A percentile compares a stretch with the other conserved stretches of the same genome.
These are phyloP conservation scores for Resseliella maxima DNA, from an alignment of 2,888 invertebrate species.

Conservation along the genomic window DNA sequence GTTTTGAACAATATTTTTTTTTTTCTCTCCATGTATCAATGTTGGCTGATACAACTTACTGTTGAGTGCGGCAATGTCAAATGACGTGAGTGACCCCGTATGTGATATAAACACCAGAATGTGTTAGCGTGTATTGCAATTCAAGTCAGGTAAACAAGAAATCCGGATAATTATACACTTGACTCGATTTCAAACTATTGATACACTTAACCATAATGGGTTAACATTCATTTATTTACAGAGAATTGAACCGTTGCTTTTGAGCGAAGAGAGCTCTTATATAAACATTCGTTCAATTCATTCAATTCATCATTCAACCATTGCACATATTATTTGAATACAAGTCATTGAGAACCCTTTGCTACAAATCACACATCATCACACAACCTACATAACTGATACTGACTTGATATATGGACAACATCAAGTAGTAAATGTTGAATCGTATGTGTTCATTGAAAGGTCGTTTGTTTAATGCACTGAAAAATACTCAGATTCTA, in stretches of 20 bases:
- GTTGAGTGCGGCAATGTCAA: too few relatives aligned
- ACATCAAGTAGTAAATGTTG: too few relatives aligned
- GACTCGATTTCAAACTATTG: slow-evolving; percentile 42
- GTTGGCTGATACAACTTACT: too few relatives aligned
- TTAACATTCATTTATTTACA: slow-evolving; percentile 5
- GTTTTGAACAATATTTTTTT: neutral
- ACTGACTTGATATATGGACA: neutral
- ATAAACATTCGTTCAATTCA: neutral
- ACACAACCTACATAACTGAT: neutral
- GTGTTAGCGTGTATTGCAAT: neutral
- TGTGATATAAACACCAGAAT: neutral
- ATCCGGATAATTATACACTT: slow-evolving; percentile 51
- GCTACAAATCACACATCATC: neutral
- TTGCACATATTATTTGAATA: slow-evolving; percentile 28
- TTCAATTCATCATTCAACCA: slow-evolving; percentile 21
- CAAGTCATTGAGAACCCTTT: neutral
- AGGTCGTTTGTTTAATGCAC: too few relatives aligned
- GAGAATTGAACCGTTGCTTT: neutral
- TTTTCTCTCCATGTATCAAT: neutral
- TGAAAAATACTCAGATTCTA: neutral
- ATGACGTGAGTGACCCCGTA: neutral
- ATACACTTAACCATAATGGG: neutral
- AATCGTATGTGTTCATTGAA: too few relatives aligned
- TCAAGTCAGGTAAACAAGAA: slow-evolving; percentile 34
- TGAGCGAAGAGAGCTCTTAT: neutral